A percentile compares a stretch with the other conserved stretches of the same genome.
Conservation (phyloP, 1,140 invertebrate species). For the Belonocnema kinseyi region DNA sequence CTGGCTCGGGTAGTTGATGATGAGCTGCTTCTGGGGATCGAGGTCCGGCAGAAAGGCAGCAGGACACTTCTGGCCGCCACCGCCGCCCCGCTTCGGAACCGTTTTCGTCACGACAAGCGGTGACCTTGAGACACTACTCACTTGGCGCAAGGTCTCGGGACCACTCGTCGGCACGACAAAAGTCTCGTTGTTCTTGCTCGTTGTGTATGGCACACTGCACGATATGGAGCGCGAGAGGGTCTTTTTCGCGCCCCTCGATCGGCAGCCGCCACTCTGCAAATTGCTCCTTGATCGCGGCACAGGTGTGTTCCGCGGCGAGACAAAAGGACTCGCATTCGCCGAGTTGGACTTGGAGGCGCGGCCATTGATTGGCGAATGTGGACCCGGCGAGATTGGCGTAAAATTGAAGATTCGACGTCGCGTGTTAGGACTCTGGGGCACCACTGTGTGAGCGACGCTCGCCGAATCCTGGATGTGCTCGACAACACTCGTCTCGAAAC, state of each 20-base stretch:
- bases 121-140: constrained; percentile 41
- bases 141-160: constrained; percentile 57
- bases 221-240: constrained; percentile 68
- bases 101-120: constrained; percentile 56
- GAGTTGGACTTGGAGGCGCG: constrained; percentile 76
- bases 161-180: constrained; percentile 69
- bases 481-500: constrained; percentile 77
- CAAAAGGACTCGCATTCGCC: constrained; percentile 86
- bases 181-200: constrained; percentile 55
- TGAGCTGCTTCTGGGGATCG: constrained; percentile 67
- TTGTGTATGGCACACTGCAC: constrained; percentile 65
- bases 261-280: constrained; percentile 61
- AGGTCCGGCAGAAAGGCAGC: constrained; percentile 62
- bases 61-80: constrained; percentile 49
- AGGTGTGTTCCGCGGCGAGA: constrained; percentile 87
- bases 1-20: constrained; percentile 74
- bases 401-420: constrained; percentile 88
- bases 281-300: constrained; percentile 77
- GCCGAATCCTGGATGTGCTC: constrained; percentile 64
- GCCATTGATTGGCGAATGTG: constrained; percentile 77
- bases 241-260: constrained; percentile 61
- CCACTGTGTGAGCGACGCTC: constrained; percentile 71
- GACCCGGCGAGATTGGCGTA: constrained; percentile 87
- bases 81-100: constrained; percentile 45
- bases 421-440: constrained; percentile 79